phyloP scores from a whole-genome alignment of 2,888 invertebrate genomes.

The Metalampra italica region DNA sequence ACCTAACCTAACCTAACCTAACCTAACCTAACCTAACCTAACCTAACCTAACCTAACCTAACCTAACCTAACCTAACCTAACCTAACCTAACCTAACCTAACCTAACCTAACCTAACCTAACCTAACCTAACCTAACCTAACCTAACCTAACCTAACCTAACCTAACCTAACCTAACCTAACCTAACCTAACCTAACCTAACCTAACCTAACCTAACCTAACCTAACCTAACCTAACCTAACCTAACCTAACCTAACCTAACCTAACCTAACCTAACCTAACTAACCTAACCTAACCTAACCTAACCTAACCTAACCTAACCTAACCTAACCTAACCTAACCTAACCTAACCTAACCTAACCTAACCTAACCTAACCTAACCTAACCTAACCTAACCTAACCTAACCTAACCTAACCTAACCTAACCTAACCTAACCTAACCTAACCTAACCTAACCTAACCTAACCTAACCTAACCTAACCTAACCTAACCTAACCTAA shows the following conservation, averaged over 20 bases:
- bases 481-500: constrained; percentile 13
- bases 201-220: constrained; percentile 14
- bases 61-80: constrained; percentile 9
- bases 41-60: constrained; percentile 12
- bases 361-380: constrained; percentile 1
- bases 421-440: constrained; percentile 5
- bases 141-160: constrained; percentile 7
- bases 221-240: constrained; percentile 17
- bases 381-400: constrained; percentile 7
- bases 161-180: constrained; percentile 7
- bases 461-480: constrained; percentile 22
- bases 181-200: constrained; percentile 8
- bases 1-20: constrained; percentile 17
- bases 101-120: constrained; percentile 11
- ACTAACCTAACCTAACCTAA: constrained; percentile 18
- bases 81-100: constrained; percentile 11
- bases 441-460: constrained; percentile 16
- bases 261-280: constrained; percentile 21
- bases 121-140: constrained; percentile 6
- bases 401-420: constrained; percentile 12
- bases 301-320: constrained; percentile 8
- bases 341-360: no score
- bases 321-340: no score
- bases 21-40: constrained; percentile 20
- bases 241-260: constrained; percentile 13